Evolutionary conservation across 2,888 invertebrate genomes (phyloP).

Genomic region (Drosophila algonquin): DNA sequence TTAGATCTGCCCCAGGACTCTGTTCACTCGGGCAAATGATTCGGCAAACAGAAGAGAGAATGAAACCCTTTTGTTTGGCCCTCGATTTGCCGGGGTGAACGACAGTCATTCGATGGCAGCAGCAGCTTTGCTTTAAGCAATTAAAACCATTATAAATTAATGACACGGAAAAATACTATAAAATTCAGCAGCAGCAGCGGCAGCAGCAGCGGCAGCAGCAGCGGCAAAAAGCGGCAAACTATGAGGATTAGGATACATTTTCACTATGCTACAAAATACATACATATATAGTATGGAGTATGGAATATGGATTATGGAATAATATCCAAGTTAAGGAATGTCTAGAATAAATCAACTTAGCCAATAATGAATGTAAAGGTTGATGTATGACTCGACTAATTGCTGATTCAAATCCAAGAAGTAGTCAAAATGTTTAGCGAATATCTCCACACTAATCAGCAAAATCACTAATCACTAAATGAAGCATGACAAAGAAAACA

Average conservation of each 20-base stretch:
- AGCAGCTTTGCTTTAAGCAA: conserved; percentile 65
- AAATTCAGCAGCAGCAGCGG: conserved; percentile 2
- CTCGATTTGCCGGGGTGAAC: conserved; percentile 4
- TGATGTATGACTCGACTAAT: conserved; percentile 7
- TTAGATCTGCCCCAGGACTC: conserved; percentile 31
- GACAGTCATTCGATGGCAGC: conserved; percentile 5
- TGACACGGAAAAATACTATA: conserved; percentile 3
- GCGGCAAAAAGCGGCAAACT: conserved; percentile 1
- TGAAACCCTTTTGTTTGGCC: conserved; percentile 4
- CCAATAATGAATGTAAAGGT: not conserved
- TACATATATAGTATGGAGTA: conserved; percentile 7
- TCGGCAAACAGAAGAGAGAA: conserved; percentile 4
- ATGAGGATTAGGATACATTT: conserved; percentile 8
- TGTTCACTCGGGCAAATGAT: conserved; percentile 27
- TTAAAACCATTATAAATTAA: conserved; percentile 18
- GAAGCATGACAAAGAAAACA: conserved; percentile 12
- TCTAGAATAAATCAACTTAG: conserved; percentile 13
- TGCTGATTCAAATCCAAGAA: conserved; percentile 18
- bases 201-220: not conserved
- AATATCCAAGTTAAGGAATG: conserved; percentile 6
- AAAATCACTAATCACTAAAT: conserved; percentile 16
- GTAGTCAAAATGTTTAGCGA: conserved; percentile 42
- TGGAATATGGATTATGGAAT: not conserved
- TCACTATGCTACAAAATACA: conserved; percentile 10
- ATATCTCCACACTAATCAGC: conserved; percentile 29